Percentiles rank a stretch among this genome's conserved stretches.
Evolutionary conservation across 2,113 vertebrate genomes (phyloP).

Genomic region (Bombycilla garrulus): DNA sequence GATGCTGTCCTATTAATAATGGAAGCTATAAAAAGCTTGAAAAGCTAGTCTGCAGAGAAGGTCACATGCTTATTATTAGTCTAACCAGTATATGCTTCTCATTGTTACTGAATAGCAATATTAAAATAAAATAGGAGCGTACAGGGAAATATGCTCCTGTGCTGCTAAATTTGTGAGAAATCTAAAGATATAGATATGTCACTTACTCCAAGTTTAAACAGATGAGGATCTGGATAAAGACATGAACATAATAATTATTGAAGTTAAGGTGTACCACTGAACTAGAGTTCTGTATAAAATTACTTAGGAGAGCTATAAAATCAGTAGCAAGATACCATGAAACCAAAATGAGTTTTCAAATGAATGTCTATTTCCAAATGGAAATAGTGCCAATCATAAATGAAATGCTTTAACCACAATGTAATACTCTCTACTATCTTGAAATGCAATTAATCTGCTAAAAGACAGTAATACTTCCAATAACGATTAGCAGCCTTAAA

Average conservation of each 20-base stretch:
- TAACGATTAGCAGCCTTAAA: background rate
- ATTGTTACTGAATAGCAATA: background rate
- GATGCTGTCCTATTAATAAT: slow-evolving; percentile 30
- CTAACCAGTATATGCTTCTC: background rate
- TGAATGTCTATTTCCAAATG: background rate
- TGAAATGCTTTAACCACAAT: background rate
- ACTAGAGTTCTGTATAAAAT: background rate
- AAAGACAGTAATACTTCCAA: background rate
- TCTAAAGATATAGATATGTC: background rate
- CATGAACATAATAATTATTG: background rate
- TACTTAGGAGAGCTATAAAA: background rate
- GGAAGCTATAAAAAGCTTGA: slow-evolving; percentile 13
- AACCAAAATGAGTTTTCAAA: background rate
- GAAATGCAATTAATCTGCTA: background rate
- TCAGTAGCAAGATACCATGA: background rate
- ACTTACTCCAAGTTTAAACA: background rate
- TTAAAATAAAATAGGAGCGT: background rate
- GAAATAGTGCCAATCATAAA: background rate
- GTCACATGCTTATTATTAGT: slow-evolving; percentile 17
- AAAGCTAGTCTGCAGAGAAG: slow-evolving; percentile 10
- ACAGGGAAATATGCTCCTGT: background rate
- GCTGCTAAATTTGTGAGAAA: background rate
- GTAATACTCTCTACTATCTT: background rate
- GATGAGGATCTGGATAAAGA: background rate
- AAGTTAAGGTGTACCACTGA: background rate